Evolutionary conservation across 2,888 invertebrate species (phyloP).

Genomic region (Tachystola acroxantha): DNA sequence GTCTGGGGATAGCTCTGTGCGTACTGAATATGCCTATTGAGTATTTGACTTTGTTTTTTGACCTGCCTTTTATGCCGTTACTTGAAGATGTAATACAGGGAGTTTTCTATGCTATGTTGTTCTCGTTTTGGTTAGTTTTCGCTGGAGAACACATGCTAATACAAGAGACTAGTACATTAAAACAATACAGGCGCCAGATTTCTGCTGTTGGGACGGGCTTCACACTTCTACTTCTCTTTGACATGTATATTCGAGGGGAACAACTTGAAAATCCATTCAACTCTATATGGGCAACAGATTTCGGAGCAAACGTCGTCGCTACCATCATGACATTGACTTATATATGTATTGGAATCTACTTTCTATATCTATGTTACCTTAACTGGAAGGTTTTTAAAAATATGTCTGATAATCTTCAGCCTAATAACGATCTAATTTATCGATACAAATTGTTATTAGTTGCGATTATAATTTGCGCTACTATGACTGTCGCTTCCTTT

Average conservation of each 20-base stretch:
- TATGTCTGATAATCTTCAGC: slow-evolving; percentile 93
- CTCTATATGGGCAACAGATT: slow-evolving; percentile 96
- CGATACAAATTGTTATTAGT: slow-evolving; percentile 99
- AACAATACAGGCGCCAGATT: slow-evolving; percentile 96
- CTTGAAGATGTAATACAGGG: slow-evolving; percentile 97
- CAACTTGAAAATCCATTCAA: slow-evolving; percentile 98
- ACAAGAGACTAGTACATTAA: slow-evolving; percentile 89
- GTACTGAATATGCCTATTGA: slow-evolving; percentile 96
- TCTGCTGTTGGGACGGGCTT: slow-evolving; percentile 95
- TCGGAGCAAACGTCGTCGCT: slow-evolving; percentile 94
- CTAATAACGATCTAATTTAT: slow-evolving; percentile 98
- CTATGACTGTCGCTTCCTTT: slow-evolving; percentile 95
- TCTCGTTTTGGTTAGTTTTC: slow-evolving; percentile 99
- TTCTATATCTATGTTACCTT: slow-evolving; percentile 95
- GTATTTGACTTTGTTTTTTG: slow-evolving; percentile 91
- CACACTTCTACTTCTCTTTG: slow-evolving; percentile 94
- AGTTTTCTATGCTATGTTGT: slow-evolving; percentile 94
- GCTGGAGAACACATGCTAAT: slow-evolving; percentile 97
- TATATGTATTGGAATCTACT: slow-evolving; percentile 93
- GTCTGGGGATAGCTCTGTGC: slow-evolving; percentile 90
- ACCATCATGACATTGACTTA: slow-evolving; percentile 94
- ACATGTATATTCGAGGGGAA: slow-evolving; percentile 97
- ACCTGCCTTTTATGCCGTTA: slow-evolving; percentile 97
- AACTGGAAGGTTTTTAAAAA: slow-evolving; percentile 94
- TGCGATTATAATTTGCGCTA: slow-evolving; percentile 95